A percentile compares a stretch with the other conserved stretches of the same genome.
Conservation (phyloP, 1,140 invertebrate species). For the Druon quercuslanigerum region DNA sequence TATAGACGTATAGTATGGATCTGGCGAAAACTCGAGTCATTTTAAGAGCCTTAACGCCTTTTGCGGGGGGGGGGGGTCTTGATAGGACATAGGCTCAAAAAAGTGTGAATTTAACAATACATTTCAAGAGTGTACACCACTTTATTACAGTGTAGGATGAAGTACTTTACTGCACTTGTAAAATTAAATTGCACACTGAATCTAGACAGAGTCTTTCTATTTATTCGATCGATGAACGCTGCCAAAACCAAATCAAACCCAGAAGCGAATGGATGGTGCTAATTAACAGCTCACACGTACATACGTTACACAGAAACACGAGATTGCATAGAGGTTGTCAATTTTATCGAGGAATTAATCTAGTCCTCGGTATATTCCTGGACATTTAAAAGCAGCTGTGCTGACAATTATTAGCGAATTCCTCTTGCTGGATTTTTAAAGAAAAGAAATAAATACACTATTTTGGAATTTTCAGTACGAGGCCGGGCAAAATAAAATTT, state of each 20-base stretch:
- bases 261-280: slow-evolving; percentile 16
- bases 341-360: slow-evolving; percentile 12
- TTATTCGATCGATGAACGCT: slow-evolving; percentile 22
- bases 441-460: neutral
- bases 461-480: too few species aligned
- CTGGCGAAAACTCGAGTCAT: too few species aligned
- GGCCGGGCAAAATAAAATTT: too few species aligned
- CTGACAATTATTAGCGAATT: slow-evolving; percentile 1
- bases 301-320: neutral
- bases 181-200: neutral
- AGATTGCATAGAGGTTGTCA: slow-evolving; percentile 16
- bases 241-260: slow-evolving; percentile 4
- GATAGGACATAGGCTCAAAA: too few species aligned
- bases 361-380: neutral
- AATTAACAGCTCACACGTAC: slow-evolving; percentile 23
- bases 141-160: too few species aligned
- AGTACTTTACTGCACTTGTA: neutral
- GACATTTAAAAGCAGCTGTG: neutral
- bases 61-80: too few species aligned
- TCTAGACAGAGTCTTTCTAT: neutral
- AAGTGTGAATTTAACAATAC: too few species aligned
- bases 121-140: too few species aligned
- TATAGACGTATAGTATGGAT: too few species aligned
- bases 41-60: too few species aligned
- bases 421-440: neutral